A percentile compares a stretch with the other conserved stretches of the same genome.
These are phyloP conservation scores for Ptychodera flava DNA, from an alignment of 35 echinoderm and acorn worm genomes.

Conservation along the genomic window DNA sequence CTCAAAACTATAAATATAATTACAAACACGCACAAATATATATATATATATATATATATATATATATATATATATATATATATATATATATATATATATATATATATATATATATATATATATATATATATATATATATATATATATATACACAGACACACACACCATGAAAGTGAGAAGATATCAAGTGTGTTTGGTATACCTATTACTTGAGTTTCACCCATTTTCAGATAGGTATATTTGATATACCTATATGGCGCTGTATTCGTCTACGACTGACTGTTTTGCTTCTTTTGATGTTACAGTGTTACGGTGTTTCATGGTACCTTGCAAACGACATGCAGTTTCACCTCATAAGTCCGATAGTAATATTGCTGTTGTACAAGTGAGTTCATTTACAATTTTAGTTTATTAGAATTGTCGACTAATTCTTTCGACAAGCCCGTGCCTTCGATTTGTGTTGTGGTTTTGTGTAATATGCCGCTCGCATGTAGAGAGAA, in stretches of 20 bases:
- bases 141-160: neutral
- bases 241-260: too few relatives aligned
- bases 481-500: too few relatives aligned
- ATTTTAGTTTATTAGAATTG: slow-evolving; percentile 1
- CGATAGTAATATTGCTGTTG: neutral
- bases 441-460: too few relatives aligned
- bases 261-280: too few relatives aligned
- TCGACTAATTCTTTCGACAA: neutral
- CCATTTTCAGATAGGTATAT: neutral
- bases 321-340: slow-evolving; percentile 24
- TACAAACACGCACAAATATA: too few relatives aligned
- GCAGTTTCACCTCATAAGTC: slow-evolving; percentile 7
- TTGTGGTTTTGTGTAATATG: too few relatives aligned
- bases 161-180: neutral
- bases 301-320: neutral
- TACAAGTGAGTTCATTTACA: neutral
- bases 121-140: neutral
- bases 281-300: neutral
- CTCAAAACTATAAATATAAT: too few relatives aligned
- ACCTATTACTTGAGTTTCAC: neutral
- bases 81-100: neutral
- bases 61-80: neutral
- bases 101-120: neutral
- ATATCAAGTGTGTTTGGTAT: neutral
- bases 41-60: neutral